Evolutionary conservation across 37 sponge, comb jelly and placozoan genomes (phyloP).

Genomic region (Ianthella basta): DNA sequence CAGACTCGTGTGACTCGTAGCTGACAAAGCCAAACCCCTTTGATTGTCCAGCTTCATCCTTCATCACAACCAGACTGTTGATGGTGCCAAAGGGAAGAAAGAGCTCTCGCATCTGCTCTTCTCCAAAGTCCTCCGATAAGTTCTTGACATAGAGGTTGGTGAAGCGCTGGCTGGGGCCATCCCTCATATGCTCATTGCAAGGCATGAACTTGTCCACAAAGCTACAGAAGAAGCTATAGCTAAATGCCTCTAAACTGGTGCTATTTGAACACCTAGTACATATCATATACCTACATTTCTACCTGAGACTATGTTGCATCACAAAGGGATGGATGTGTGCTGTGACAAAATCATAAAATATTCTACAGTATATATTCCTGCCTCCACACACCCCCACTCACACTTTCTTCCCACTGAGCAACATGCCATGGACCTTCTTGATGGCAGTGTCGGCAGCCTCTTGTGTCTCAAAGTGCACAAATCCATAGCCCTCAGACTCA

Average conservation of each 20-base stretch:
- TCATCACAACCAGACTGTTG: constrained; percentile 81
- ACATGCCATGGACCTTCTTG: constrained; percentile 95
- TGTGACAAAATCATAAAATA: too few species aligned
- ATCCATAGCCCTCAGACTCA: constrained; percentile 91
- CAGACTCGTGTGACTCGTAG: constrained; percentile 83
- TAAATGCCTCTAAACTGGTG: too few species aligned
- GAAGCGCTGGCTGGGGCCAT: constrained; percentile 64
- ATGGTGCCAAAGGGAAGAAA: constrained; percentile 85
- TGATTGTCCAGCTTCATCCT: constrained; percentile 53
- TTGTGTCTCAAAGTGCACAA: constrained; percentile 98
- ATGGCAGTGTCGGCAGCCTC: constrained; percentile 96
- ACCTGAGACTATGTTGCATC: too few species aligned
- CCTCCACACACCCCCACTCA: constrained; percentile 51
- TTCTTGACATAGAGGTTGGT: constrained; percentile 98
- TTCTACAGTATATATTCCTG: too few species aligned
- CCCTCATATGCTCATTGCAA: constrained; percentile 78
- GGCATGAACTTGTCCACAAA: constrained; percentile 82
- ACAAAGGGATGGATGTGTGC: too few species aligned
- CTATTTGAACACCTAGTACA: too few species aligned
- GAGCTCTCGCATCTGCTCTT: constrained; percentile 60
- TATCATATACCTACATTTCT: too few species aligned
- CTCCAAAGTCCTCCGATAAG: constrained; percentile 86
- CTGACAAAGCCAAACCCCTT: constrained; percentile 96
- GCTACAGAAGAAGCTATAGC: too few species aligned
- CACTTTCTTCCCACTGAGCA: constrained; percentile 98